Conservation (phyloP, 2,113 vertebrate species). For the Hemicordylus capensis region DNA sequence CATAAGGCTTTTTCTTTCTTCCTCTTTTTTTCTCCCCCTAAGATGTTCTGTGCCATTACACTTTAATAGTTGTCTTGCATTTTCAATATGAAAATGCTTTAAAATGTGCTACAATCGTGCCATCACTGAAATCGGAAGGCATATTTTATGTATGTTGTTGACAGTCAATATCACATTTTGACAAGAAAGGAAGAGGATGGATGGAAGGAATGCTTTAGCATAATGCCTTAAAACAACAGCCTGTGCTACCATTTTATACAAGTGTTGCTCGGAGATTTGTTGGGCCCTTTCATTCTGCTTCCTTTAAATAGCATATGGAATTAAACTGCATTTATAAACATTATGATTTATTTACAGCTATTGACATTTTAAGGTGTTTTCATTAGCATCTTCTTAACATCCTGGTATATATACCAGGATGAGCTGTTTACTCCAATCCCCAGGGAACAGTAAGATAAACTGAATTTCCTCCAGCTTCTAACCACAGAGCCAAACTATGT, state of each 20-base stretch:
- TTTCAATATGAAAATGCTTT: slow-evolving; percentile 54
- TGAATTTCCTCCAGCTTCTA: slow-evolving; percentile 19
- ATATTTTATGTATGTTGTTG: slow-evolving; percentile 58
- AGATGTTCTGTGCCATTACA: slow-evolving; percentile 72
- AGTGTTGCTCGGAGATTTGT: background rate
- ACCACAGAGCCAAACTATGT: background rate
- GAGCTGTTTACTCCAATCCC: slow-evolving; percentile 17
- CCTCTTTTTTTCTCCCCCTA: slow-evolving; percentile 38
- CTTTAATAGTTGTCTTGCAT: slow-evolving; percentile 71
- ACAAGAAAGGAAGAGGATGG: slow-evolving; percentile 25
- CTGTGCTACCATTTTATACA: background rate
- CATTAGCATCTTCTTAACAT: slow-evolving; percentile 21
- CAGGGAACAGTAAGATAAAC: slow-evolving; percentile 23
- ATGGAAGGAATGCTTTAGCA: slow-evolving; percentile 28
- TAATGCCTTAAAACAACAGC: slow-evolving; percentile 30
- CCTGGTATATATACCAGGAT: slow-evolving; percentile 1
- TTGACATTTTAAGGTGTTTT: slow-evolving; percentile 35
- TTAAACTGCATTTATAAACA: slow-evolving; percentile 19
- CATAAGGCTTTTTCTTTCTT: slow-evolving; percentile 52
- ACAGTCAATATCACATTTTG: slow-evolving; percentile 52
- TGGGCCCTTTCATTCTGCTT: background rate
- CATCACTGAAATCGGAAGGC: slow-evolving; percentile 32
- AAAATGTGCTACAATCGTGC: slow-evolving; percentile 46
- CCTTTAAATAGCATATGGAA: slow-evolving; percentile 21
- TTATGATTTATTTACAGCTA: slow-evolving; percentile 17